Conservation (phyloP, 2,113 vertebrate species). For the Blennius ocellaris region DNA sequence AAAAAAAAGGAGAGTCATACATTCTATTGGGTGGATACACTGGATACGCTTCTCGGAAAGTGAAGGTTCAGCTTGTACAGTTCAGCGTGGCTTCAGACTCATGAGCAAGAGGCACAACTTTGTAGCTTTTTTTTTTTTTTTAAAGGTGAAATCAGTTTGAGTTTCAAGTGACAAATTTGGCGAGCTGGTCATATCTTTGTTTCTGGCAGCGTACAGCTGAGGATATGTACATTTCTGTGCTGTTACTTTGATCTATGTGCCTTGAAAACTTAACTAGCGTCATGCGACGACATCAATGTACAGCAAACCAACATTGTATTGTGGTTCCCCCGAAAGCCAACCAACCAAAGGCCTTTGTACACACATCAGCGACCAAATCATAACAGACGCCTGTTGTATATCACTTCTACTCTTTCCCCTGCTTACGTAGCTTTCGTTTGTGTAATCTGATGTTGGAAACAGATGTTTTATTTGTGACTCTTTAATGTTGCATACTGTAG, state of each 20-base stretch:
- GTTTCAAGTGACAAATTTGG: neutral
- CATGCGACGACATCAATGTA: conserved; percentile 37
- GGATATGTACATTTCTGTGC: conserved; percentile 49
- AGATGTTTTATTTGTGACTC: conserved; percentile 66
- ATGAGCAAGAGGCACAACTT: no score
- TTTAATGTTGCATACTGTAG: conserved; percentile 53
- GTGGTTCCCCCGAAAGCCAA: conserved; percentile 21
- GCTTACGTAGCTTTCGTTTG: conserved; percentile 46
- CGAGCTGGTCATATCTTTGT: neutral
- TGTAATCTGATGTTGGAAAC: conserved; percentile 54
- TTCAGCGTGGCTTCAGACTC: no score
- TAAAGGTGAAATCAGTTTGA: neutral
- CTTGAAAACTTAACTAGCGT: conserved; percentile 44
- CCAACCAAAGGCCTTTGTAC: conserved; percentile 63
- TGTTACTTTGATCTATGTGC: conserved; percentile 60
- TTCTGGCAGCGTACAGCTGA: conserved; percentile 27
- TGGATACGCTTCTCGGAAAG: no score
- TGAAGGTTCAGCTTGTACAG: no score
- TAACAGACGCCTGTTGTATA: conserved; percentile 23
- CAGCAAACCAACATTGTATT: conserved; percentile 21
- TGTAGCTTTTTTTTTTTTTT: neutral
- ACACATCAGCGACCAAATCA: conserved; percentile 23
- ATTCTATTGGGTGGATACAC: neutral
- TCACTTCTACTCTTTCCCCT: conserved; percentile 23
- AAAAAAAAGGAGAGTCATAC: conserved; percentile 6